Percentiles rank a stretch among this genome's conserved stretches.
Conservation (phyloP, 2,797 vertebrate genomes). For the Echeneis naucrates region DNA sequence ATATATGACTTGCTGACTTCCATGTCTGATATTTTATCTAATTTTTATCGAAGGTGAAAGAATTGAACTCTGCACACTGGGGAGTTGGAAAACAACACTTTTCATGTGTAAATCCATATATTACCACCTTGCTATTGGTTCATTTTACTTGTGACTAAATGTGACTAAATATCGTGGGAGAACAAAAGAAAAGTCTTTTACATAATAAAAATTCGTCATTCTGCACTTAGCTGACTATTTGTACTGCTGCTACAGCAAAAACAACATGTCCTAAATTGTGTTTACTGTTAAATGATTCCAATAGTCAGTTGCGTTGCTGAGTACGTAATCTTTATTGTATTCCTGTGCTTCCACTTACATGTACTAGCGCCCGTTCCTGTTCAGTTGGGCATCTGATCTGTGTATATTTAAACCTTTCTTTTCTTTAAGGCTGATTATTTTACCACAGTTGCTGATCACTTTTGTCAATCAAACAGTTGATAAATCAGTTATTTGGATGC, state of each 20-base stretch:
- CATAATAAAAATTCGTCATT: slow-evolving; percentile 49
- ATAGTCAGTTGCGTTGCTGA: slow-evolving; percentile 12
- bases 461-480: not conserved
- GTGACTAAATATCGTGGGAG: slow-evolving; percentile 18
- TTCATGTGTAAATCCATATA: slow-evolving; percentile 15
- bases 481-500: not conserved
- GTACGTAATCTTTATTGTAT: slow-evolving; percentile 8
- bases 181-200: slow-evolving; percentile 17
- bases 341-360: slow-evolving; percentile 4
- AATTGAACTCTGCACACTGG: not conserved
- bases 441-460: not conserved
- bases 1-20: slow-evolving; percentile 49
- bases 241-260: slow-evolving; percentile 51
- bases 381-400: not conserved
- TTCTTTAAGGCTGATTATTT: not conserved
- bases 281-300: slow-evolving; percentile 45
- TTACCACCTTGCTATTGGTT: not conserved
- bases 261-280: slow-evolving; percentile 65
- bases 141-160: slow-evolving; percentile 17
- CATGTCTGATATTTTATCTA: slow-evolving; percentile 39
- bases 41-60: slow-evolving; percentile 42
- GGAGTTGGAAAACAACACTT: slow-evolving; percentile 11
- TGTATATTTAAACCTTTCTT: not conserved
- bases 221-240: slow-evolving; percentile 57
- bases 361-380: not conserved